Conservation (phyloP, 2,113 vertebrate genomes). For the Pseudopipra pipra region DNA sequence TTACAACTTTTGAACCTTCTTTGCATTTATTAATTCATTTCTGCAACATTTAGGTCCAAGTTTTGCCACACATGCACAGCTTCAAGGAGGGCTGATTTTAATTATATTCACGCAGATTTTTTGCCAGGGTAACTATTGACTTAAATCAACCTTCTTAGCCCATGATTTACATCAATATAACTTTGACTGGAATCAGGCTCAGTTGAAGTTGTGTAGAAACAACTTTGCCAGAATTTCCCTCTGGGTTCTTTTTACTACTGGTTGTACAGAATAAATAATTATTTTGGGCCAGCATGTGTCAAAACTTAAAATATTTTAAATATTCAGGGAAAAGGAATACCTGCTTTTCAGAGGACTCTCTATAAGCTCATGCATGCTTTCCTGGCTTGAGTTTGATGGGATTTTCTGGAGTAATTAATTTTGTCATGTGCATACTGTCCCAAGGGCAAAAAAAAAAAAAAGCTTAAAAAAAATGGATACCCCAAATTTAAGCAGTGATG, state of each 20-base stretch:
- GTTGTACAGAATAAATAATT: conserved; percentile 56
- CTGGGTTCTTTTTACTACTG: conserved; percentile 44
- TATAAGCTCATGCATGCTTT: background rate
- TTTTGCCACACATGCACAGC: conserved; percentile 50
- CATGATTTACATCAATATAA: conserved; percentile 31
- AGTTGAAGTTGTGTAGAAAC: conserved; percentile 31
- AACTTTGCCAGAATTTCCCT: conserved; percentile 28
- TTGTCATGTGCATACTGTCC: background rate
- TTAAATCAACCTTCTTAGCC: conserved; percentile 47
- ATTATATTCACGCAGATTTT: background rate
- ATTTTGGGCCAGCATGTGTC: conserved; percentile 35
- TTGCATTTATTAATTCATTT: conserved; percentile 48
- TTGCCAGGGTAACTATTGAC: conserved; percentile 55
- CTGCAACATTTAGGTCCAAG: conserved; percentile 4
- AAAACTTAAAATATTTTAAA: conserved; percentile 38
- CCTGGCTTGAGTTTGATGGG: background rate
- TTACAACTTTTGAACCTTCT: conserved; percentile 54
- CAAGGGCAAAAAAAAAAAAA: background rate
- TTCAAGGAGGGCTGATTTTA: conserved; percentile 51
- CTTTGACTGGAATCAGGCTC: conserved; percentile 33
- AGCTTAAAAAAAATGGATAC: background rate
- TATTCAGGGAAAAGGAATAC: background rate
- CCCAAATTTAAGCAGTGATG: background rate
- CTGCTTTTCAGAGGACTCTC: background rate
- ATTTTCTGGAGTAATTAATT: background rate